Evolutionary conservation across 37 sponge, comb jelly and placozoan genomes (phyloP).

Genomic region (Haliclona indistincta): DNA sequence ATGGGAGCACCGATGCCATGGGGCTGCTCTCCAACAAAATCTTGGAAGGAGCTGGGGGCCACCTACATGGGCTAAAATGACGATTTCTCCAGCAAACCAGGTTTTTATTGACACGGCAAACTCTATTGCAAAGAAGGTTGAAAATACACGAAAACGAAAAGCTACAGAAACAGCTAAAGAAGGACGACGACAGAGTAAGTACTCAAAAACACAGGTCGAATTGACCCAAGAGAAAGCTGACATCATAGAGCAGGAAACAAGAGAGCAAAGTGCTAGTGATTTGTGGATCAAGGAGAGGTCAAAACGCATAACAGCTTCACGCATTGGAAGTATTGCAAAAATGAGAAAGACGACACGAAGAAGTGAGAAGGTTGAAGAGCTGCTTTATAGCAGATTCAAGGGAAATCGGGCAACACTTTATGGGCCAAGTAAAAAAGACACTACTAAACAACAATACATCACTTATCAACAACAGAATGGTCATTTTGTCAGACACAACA

Average conservation of each 20-base stretch:
- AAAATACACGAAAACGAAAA: not conserved
- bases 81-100: not conserved
- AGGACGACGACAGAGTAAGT: slow-evolving; percentile 8
- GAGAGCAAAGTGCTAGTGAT: not conserved
- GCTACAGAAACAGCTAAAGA: not conserved
- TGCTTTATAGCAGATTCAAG: slow-evolving; percentile 19
- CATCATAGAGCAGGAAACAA: slow-evolving; percentile 1
- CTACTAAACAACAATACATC: slow-evolving; percentile 7
- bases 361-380: slow-evolving; percentile 21
- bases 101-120: not conserved
- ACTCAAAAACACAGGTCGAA: not conserved
- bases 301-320: not conserved
- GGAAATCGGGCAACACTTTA: slow-evolving; percentile 36
- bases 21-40: slow-evolving; percentile 25
- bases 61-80: not conserved
- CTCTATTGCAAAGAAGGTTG: not conserved
- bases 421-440: slow-evolving; percentile 8
- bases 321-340: not conserved
- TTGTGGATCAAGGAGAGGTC: slow-evolving; percentile 2
- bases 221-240: not conserved
- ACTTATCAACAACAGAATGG: slow-evolving; percentile 14
- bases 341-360: not conserved
- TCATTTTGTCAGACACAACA: not conserved
- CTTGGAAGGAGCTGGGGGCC: slow-evolving; percentile 15
- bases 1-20: slow-evolving; percentile 24